A percentile compares a stretch with the other conserved stretches of the same genome.
phyloP scores from a whole-genome alignment of 2,797 vertebrate species.

The Loris lydekkerianus region DNA sequence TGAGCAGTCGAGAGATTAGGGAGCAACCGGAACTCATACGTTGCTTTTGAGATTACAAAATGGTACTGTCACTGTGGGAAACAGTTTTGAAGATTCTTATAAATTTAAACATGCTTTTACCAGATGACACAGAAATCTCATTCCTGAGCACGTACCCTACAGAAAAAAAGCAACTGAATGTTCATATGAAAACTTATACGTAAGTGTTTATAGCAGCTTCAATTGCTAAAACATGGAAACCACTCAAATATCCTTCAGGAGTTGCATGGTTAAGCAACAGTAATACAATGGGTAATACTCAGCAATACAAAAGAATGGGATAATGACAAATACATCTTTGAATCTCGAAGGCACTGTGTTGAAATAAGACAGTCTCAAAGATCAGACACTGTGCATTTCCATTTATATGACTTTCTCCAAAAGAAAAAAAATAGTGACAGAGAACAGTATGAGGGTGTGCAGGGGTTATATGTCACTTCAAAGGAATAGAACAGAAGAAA shows the following conservation, averaged over 20 bases:
- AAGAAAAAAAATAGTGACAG: neutral
- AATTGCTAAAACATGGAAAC: neutral
- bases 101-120: neutral
- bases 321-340: neutral
- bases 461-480: neutral
- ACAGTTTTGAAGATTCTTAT: neutral
- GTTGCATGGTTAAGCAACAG: neutral
- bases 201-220: neutral
- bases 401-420: slow-evolving; percentile 28
- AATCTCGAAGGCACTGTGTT: neutral
- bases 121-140: neutral
- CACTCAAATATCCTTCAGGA: neutral
- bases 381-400: neutral
- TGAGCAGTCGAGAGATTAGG: rapidly evolving
- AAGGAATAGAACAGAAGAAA: neutral
- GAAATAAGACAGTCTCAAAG: neutral
- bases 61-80: neutral
- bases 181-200: neutral
- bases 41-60: neutral
- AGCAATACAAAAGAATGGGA: neutral
- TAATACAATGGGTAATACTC: rapidly evolving
- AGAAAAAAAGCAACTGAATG: neutral
- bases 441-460: neutral
- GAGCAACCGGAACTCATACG: neutral
- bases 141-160: neutral